Evolutionary conservation across 2,888 invertebrate species (phyloP), one percentile per base, ranked within the genome.

Genomic region (Tenthredo notha): DNA sequence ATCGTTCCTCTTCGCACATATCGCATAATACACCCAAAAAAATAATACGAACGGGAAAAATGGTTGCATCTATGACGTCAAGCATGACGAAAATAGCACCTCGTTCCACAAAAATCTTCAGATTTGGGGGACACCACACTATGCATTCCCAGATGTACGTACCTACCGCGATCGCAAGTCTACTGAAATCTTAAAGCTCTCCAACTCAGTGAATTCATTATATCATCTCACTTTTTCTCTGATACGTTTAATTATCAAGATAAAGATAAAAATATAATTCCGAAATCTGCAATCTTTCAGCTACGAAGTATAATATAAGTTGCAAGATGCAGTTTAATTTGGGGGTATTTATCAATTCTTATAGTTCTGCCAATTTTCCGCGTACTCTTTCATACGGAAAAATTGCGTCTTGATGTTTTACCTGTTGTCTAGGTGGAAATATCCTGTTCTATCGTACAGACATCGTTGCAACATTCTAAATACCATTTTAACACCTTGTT

Each of bases 101-200:
- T n/a, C 85, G 85, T 40, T 90, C 88, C 5, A 94, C 87, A 87
- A 95, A 94, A 37, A 88, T 86, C 33, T 89, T 84, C 6, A 92
- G 88, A 47, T 88, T 90, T 12, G 67, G 83, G 3, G 91, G 87
- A 80, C 90, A 90, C 85, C 88, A 87, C 1, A 92, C 85, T 40
- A 94, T 87, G 80, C 90, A 90, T 83, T 93, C 91, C 94, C 94
- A 94, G 40, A 94, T 88, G 85, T 93, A 94, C 83, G 92, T 91
- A 33, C 94, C 91, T 15, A 92, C 89, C 25, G 92, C 91, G 84
- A 94, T 90, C n/a, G 94, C 86, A 54, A 94, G 88, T 86, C 92
- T 93, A 80, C 80, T 58, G 21, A 7, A 80, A 61, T 40, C 58
- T 80, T 61, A 80, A 61, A 61, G 80, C 61, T 61, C 61, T 61